Evolutionary conservation across 2,113 vertebrate species (phyloP).

Genomic region (Ictalurus furcatus): DNA sequence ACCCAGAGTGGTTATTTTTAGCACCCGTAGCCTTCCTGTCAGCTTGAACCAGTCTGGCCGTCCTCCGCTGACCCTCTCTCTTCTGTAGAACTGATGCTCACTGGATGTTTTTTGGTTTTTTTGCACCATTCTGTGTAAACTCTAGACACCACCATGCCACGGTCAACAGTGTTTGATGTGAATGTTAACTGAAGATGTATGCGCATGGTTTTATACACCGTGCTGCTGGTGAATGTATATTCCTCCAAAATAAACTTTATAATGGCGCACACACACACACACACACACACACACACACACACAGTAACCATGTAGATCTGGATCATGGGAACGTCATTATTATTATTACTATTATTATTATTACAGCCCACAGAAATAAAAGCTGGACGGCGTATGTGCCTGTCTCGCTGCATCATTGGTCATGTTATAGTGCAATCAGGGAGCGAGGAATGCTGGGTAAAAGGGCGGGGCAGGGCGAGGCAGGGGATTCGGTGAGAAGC

Average conservation of each 20-base stretch:
- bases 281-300: neutral
- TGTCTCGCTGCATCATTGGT: constrained; percentile 16
- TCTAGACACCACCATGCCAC: too few species aligned
- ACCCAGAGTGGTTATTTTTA: too few species aligned
- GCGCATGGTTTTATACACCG: neutral
- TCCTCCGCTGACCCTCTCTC: too few species aligned
- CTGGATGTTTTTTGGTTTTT: neutral
- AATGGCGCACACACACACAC: neutral
- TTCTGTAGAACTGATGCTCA: neutral
- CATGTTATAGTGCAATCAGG: constrained; percentile 17
- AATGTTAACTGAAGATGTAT: neutral
- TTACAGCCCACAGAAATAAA: constrained; percentile 18
- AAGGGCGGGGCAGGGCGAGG: neutral
- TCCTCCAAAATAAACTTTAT: neutral
- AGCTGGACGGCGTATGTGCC: neutral
- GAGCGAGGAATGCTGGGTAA: constrained; percentile 35
- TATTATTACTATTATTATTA: neutral
- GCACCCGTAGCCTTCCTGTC: too few species aligned
- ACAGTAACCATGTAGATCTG: constrained; percentile 18
- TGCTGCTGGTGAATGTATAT: neutral
- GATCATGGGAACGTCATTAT: neutral
- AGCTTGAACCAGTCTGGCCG: too few species aligned
- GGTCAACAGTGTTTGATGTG: neutral
- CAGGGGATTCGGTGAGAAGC: constrained; percentile 56
- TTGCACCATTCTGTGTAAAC: neutral